Evolutionary conservation across 1,140 invertebrate genomes (phyloP).

Genomic region (Platorchestia sp.): DNA sequence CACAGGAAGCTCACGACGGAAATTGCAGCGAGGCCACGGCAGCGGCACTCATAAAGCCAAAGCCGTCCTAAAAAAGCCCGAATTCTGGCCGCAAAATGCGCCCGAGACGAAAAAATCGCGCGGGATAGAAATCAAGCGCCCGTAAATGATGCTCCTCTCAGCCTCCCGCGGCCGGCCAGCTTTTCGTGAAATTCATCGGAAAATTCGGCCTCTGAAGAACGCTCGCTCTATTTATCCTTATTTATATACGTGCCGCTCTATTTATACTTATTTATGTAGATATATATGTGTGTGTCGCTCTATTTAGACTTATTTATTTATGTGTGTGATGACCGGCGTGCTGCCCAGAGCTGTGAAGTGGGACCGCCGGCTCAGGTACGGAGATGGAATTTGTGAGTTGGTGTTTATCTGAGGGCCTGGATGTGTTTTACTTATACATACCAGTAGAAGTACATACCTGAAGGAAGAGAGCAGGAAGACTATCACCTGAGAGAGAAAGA

Average conservation of each 20-base stretch:
- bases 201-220: not conserved
- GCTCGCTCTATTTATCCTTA: not conserved
- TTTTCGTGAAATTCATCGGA: conserved; percentile 7
- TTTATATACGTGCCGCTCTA: too few species aligned
- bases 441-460: too few species aligned
- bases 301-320: not conserved
- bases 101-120: conserved; percentile 12
- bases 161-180: not conserved
- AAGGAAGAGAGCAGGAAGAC: too few species aligned
- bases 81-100: not conserved
- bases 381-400: not conserved
- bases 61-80: not conserved
- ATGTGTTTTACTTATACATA: not conserved
- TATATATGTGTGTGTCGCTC: too few species aligned
- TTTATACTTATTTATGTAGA: too few species aligned
- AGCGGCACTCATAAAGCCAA: conserved; percentile 26
- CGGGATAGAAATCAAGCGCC: conserved; percentile 41
- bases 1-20: not conserved
- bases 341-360: not conserved
- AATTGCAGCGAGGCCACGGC: not conserved
- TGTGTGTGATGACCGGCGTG: not conserved
- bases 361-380: not conserved
- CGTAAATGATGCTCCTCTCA: conserved; percentile 36
- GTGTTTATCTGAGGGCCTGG: not conserved
- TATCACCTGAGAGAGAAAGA: too few species aligned